Conservation (phyloP, 2,888 invertebrate species). For the Choristoneura rosaceana region DNA sequence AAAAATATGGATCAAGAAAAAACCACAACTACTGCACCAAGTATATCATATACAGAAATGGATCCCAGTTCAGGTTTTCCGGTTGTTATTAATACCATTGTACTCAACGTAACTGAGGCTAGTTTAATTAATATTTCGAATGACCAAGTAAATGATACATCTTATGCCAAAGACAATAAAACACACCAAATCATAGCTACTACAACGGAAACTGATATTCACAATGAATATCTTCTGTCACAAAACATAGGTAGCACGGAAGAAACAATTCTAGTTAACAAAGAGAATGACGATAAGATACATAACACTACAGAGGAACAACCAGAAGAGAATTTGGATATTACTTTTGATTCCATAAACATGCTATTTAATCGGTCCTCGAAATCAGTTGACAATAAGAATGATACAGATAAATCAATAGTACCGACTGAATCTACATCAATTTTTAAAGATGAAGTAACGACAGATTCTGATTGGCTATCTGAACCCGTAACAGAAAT, state of each 20-base stretch:
- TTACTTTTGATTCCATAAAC: conserved; percentile 72
- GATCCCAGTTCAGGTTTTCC: conserved; percentile 31
- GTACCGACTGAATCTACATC: conserved; percentile 50
- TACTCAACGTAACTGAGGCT: background rate
- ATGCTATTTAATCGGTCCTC: conserved; percentile 72
- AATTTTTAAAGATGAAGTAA: conserved; percentile 47
- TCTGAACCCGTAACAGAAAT: conserved; percentile 70
- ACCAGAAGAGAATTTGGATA: conserved; percentile 60
- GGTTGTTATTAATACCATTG: background rate
- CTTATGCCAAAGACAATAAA: conserved; percentile 32
- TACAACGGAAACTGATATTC: conserved; percentile 47
- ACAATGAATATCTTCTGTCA: conserved; percentile 56
- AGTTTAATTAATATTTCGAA: background rate
- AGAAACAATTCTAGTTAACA: conserved; percentile 56
- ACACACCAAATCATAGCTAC: conserved; percentile 44
- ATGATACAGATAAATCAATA: conserved; percentile 44
- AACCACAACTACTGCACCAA: conserved; percentile 33
- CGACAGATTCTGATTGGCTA: conserved; percentile 74
- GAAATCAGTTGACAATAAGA: conserved; percentile 62
- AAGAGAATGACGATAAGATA: conserved; percentile 46
- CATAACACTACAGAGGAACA: conserved; percentile 3
- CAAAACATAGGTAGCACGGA: conserved; percentile 51
- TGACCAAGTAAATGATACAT: background rate
- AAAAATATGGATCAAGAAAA: conserved; percentile 30
- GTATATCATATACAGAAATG: conserved; percentile 1